These are phyloP conservation scores for Eristalis tenax DNA, from an alignment of 2,888 invertebrate species.

Conservation along the genomic window DNA sequence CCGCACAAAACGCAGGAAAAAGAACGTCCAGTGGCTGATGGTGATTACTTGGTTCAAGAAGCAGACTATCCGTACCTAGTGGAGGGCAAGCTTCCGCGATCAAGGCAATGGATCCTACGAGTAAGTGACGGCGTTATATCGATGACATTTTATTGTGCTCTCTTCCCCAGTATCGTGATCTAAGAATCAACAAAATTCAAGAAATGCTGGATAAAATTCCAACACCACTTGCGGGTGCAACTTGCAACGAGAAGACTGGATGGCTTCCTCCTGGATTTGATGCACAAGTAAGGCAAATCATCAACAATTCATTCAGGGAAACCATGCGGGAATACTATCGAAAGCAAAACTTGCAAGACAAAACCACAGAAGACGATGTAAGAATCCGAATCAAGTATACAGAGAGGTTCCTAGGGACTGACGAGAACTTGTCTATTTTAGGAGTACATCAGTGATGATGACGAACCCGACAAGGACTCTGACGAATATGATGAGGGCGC, in stretches of 20 bases:
- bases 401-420: not conserved
- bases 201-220: conserved; percentile 87
- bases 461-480: conserved; percentile 61
- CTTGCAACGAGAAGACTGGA: conserved; percentile 88
- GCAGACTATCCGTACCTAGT: conserved; percentile 83
- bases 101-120: conserved; percentile 94
- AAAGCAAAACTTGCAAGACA: conserved; percentile 73
- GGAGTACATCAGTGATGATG: conserved; percentile 70
- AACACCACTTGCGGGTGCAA: conserved; percentile 83
- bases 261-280: conserved; percentile 89
- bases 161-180: conserved; percentile 87
- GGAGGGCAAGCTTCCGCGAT: conserved; percentile 89
- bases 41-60: conserved; percentile 77
- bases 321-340: conserved; percentile 79
- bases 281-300: conserved; percentile 87
- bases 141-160: not conserved
- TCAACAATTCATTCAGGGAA: conserved; percentile 85
- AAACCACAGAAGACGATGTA: conserved; percentile 74
- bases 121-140: conserved; percentile 80
- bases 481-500: conserved; percentile 74
- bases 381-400: not conserved
- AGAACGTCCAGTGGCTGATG: conserved; percentile 78
- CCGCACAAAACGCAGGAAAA: conserved; percentile 61
- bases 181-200: conserved; percentile 90
- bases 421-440: not conserved